A percentile compares a stretch with the other conserved stretches of the same genome.
Evolutionary conservation across 92 coral and sea anemone species (phyloP).

Genomic region (Epizoanthus fatuus): DNA sequence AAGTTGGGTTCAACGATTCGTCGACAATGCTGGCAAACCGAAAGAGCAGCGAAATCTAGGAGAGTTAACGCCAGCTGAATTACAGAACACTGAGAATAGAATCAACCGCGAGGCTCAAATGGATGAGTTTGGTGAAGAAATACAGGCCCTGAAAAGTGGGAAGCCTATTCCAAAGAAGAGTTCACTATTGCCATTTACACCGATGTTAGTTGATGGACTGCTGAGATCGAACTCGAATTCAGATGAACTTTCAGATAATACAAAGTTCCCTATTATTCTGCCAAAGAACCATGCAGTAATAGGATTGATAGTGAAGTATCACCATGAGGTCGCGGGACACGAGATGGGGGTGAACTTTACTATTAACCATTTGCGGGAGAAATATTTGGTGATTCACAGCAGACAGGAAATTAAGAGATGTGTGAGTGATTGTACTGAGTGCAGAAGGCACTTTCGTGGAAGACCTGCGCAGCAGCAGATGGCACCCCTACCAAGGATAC

Average conservation of each 20-base stretch:
- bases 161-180: constrained; percentile 51
- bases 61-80: constrained; percentile 69
- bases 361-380: constrained; percentile 57
- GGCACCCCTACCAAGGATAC: too few species aligned
- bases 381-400: constrained; percentile 47
- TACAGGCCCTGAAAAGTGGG: constrained; percentile 43
- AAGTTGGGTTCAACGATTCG: constrained; percentile 75
- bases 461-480: neutral
- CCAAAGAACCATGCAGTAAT: constrained; percentile 49
- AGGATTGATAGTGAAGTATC: constrained; percentile 42
- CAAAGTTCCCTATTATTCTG: constrained; percentile 64
- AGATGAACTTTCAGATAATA: constrained; percentile 47
- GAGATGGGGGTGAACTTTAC: constrained; percentile 70
- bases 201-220: constrained; percentile 59
- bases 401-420: constrained; percentile 44
- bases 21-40: constrained; percentile 54
- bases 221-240: constrained; percentile 60
- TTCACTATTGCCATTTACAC: constrained; percentile 46
- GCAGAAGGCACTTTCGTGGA: constrained; percentile 37
- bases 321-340: constrained; percentile 60
- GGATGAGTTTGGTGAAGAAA: constrained; percentile 58
- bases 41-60: constrained; percentile 37
- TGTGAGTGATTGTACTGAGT: constrained; percentile 43
- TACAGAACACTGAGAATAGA: constrained; percentile 55
- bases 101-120: constrained; percentile 62